Conservation (phyloP, 2,113 vertebrate species). For the Ammodramus savannarum region DNA sequence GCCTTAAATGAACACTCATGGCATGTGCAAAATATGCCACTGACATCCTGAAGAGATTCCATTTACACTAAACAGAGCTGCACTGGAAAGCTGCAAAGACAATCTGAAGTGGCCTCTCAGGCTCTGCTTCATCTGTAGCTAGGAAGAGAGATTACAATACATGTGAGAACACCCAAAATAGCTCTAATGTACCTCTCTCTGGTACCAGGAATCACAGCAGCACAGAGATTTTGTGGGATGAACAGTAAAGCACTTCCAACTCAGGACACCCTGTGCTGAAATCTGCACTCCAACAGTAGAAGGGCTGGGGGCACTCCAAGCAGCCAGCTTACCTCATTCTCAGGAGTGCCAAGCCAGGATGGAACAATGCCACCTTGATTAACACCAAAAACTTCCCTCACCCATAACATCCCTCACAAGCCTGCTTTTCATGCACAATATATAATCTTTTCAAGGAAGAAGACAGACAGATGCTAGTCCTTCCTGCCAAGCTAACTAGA, state of each 20-base stretch:
- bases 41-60: conserved; percentile 23
- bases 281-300: neutral
- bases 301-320: neutral
- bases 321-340: neutral
- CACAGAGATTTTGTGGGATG: neutral
- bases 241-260: neutral
- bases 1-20: neutral
- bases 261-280: neutral
- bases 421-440: neutral
- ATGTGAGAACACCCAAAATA: conserved; percentile 45
- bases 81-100: neutral
- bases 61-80: conserved; percentile 20
- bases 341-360: fast-evolving
- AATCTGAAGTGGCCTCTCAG: conserved; percentile 48
- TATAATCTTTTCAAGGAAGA: neutral
- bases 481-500: neutral
- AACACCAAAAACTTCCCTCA: neutral
- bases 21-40: neutral
- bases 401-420: neutral
- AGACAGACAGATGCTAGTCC: neutral
- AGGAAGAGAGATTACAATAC: conserved; percentile 13
- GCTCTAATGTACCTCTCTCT: conserved; percentile 22
- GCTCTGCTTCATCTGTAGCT: neutral
- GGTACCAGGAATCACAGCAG: neutral
- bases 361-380: neutral